Conservation (phyloP, 2,888 invertebrate genomes). For the Pristionchus maxplancki region DNA sequence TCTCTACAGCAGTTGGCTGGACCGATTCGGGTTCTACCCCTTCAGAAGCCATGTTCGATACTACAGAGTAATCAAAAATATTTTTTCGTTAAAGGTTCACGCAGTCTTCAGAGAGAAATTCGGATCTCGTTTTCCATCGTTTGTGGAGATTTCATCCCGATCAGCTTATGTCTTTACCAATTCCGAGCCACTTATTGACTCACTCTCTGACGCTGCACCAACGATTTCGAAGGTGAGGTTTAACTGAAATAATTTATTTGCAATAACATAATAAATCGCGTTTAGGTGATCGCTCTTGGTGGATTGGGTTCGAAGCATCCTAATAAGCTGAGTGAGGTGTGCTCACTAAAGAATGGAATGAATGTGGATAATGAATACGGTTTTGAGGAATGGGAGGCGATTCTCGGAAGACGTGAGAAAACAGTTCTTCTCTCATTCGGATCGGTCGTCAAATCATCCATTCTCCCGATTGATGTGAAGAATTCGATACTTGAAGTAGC, state of each 20-base stretch:
- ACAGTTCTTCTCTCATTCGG: constrained; percentile 30
- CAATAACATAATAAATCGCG: no score
- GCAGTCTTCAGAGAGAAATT: constrained; percentile 2
- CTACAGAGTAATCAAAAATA: background rate
- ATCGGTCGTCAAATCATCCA: background rate
- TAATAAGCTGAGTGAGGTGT: background rate
- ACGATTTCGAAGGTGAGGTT: background rate
- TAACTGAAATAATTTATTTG: background rate
- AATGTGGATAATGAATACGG: no score
- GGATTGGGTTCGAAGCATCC: background rate
- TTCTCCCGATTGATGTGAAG: background rate
- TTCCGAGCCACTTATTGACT: constrained; percentile 10
- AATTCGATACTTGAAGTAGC: background rate
- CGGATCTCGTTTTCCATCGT: background rate
- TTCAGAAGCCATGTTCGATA: background rate
- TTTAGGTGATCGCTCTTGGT: background rate
- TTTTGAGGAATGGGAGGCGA: background rate
- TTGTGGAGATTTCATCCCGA: background rate
- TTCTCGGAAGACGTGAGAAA: background rate
- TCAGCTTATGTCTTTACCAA: constrained; percentile 1
- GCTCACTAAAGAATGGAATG: no score
- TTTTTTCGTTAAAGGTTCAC: background rate
- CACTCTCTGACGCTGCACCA: background rate
- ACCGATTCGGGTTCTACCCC: background rate
- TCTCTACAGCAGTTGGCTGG: background rate